A percentile compares a stretch with the other conserved stretches of the same genome.
Evolutionary conservation across 2,888 invertebrate species (phyloP).

Genomic region (Athrips mouffetella): DNA sequence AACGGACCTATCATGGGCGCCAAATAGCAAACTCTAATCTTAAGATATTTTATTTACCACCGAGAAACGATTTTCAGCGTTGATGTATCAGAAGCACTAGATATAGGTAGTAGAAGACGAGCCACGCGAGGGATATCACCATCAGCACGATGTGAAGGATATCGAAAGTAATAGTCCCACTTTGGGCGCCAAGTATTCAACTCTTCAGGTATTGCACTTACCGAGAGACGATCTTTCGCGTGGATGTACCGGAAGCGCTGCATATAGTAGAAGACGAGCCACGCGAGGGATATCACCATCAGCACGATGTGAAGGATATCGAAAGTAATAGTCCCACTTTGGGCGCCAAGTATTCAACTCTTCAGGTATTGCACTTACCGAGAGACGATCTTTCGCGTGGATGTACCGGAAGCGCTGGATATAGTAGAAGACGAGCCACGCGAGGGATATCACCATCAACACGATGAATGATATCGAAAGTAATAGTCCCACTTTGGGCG

Average conservation of each 20-base stretch:
- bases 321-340: slow-evolving; percentile 76
- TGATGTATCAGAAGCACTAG: too few relatives aligned
- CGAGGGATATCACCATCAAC: slow-evolving; percentile 94
- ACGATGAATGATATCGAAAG: slow-evolving; percentile 97
- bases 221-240: too few relatives aligned
- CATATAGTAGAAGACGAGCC: too few relatives aligned
- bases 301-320: slow-evolving; percentile 95
- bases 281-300: slow-evolving; percentile 95
- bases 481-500: too few relatives aligned
- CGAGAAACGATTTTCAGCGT: too few relatives aligned
- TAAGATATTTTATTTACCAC: too few relatives aligned
- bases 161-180: slow-evolving; percentile 86
- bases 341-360: background rate
- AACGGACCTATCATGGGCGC: too few relatives aligned
- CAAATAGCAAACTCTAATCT: too few relatives aligned
- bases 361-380: slow-evolving; percentile 87
- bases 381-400: slow-evolving; percentile 95
- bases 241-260: too few relatives aligned
- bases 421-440: slow-evolving; percentile 97
- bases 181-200: background rate
- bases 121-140: slow-evolving; percentile 96
- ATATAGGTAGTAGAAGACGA: too few relatives aligned
- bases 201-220: too few relatives aligned
- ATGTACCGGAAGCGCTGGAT: too few relatives aligned
- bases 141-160: slow-evolving; percentile 96